These are phyloP conservation scores for Hypothenemus hampei DNA, from an alignment of 1,140 invertebrate genomes.

Conservation along the genomic window DNA sequence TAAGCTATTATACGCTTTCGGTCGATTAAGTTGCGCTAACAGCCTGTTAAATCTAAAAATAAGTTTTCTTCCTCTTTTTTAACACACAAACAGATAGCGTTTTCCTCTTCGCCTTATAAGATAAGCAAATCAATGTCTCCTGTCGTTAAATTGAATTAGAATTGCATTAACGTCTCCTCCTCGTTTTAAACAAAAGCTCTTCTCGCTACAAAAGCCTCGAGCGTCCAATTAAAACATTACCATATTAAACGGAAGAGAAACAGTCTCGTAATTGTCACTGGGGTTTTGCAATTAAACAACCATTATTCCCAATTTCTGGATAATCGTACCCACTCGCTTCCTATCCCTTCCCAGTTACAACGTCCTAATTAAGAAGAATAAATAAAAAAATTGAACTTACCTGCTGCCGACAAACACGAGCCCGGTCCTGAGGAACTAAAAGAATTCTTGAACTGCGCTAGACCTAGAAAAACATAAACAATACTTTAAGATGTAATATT, in stretches of 20 bases:
- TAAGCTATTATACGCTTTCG: too few relatives aligned
- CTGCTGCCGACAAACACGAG: slow-evolving; percentile 52
- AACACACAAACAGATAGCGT: too few relatives aligned
- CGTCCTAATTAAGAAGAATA: too few relatives aligned
- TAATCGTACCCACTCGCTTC: slow-evolving; percentile 13
- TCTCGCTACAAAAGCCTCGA: slow-evolving; percentile 19
- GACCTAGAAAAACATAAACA: slow-evolving; percentile 46
- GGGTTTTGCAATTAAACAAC: slow-evolving; percentile 37
- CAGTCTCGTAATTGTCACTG: slow-evolving; percentile 41
- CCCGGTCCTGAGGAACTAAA: slow-evolving; percentile 49
- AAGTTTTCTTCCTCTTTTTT: too few relatives aligned
- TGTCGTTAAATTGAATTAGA: too few relatives aligned
- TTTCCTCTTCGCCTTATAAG: too few relatives aligned
- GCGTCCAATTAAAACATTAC: slow-evolving; percentile 41
- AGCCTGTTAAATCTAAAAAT: too few relatives aligned
- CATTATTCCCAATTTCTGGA: slow-evolving; percentile 30
- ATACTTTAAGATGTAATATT: too few relatives aligned
- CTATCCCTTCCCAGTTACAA: too few relatives aligned
- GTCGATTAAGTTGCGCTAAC: too few relatives aligned
- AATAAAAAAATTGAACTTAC: slow-evolving; percentile 44
- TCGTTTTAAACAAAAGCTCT: slow-evolving; percentile 26
- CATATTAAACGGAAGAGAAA: slow-evolving; percentile 39
- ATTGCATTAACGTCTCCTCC: too few relatives aligned
- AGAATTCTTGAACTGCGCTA: slow-evolving; percentile 51
- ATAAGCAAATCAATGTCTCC: too few relatives aligned